phyloP scores from a whole-genome alignment of 2,797 vertebrate species.

The Peromyscus nudipes region DNA sequence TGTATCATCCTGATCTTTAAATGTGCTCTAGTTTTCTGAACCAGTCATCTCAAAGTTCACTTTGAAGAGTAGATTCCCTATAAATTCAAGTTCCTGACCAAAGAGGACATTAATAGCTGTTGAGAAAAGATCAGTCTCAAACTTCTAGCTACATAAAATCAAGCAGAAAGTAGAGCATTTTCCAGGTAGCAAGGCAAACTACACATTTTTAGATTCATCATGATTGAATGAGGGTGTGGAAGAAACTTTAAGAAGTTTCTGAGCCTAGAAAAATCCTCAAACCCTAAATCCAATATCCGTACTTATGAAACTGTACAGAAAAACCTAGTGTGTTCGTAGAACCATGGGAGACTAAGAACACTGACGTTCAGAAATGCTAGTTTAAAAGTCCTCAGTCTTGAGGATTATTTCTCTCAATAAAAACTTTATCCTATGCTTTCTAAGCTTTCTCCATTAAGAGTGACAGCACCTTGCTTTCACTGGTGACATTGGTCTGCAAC shows the following conservation, averaged over 20 bases:
- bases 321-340: not conserved
- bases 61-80: not conserved
- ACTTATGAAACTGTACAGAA: not conserved
- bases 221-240: not conserved
- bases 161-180: not conserved
- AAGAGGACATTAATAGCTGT: not conserved
- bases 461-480: not conserved
- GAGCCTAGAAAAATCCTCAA: not conserved
- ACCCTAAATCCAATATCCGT: not conserved
- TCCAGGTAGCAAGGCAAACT: not conserved
- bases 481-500: not conserved
- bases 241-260: not conserved
- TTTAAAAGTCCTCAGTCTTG: rapidly evolving
- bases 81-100: not conserved
- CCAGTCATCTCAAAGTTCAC: not conserved
- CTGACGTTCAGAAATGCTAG: rapidly evolving
- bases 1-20: not conserved
- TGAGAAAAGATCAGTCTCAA: not conserved
- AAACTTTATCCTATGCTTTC: not conserved
- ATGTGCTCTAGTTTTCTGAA: not conserved
- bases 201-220: not conserved
- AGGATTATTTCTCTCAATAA: not conserved
- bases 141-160: not conserved
- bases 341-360: not conserved
- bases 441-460: not conserved